Base-by-base conservation (phyloP, 1,140 invertebrate genomes). In the Procambarus virginalis region DNA sequence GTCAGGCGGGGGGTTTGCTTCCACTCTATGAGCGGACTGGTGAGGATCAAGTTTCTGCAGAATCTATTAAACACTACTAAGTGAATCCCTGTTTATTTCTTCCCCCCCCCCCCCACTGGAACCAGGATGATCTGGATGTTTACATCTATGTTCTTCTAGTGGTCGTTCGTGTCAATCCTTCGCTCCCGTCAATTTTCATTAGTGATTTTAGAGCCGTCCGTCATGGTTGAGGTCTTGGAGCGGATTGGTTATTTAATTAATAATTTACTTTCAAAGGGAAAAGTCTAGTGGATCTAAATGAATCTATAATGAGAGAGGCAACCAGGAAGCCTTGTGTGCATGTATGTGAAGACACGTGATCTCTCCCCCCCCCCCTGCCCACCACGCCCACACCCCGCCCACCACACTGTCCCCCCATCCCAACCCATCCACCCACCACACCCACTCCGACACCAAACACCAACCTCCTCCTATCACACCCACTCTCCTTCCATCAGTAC, bases 231-330 rank as follows among this genome's bases (percentile, higher is more conserved):
- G 55, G 55, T 12, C 55, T 6, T 6, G 12, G 55, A 58, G 12
- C 6, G 55, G 55, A 58, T 58, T 6, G 64, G 12, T 68, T 68
- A 68, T 4, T 68, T 4, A 17, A 51, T 60, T 76, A 76, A 78
- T 64, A 79, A n/a, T 46, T 77, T 9, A 79, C 75, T 86, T 79
- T 86, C 58, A 60, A 1, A 34, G 34, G 76, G 58, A 78, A 79
- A 76, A 77, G 22, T 20, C 34, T 68, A 14, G 14, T 34, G 46
- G 84, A 48, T 75, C 75, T 80, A 79, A 49, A 80, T 86, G 85
- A 80, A 86, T 86, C 85, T 80, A 86, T 86, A 86, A 79, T 86
- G 85, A 86, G 76, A 22, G 34, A 68, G 85, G 77, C 77, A 58
- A 79, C 85, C 76, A 73, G 75, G 76, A n/a, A 78, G 58, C 58